Evolutionary conservation across 2,888 invertebrate species (phyloP), one percentile per base, ranked within the genome.

Genomic region (Eutolmus rufibarbis): DNA sequence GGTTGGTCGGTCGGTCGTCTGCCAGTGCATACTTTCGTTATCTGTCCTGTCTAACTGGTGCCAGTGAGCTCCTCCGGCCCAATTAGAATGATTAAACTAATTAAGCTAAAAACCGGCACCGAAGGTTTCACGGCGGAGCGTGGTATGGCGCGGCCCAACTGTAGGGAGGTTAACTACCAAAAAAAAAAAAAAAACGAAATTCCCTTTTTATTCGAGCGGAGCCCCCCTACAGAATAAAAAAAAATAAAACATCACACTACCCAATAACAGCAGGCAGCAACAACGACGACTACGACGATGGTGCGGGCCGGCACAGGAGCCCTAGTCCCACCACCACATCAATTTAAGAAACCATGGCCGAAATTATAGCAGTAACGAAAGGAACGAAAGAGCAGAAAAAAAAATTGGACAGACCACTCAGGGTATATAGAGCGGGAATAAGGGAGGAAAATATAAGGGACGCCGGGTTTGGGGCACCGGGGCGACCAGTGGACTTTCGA

Each of bases 51-150:
- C 66, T 66, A 37, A 40, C 74, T 74, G 85, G 74, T 74, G 85
- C 74, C 74, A 85, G 40, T 46, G 37, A 66, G 66, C 66, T 66
- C 66, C 66, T 66, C 28, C 74, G 46, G 46, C 81, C 82, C 82
- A 87, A 87, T 87, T 87, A 87, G 87, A 87, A 87, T 87, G 87
- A 87, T 87, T 87, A 82, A 82, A 87, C 87, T 87, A 87, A 87
- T 87, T 87, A 82, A 87, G 87, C 87, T 87, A 74, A 87, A 87
- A 87, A 81, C 87, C 87, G 81, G 87, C 87, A 87, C 66, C 82
- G 66, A 57, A 78, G 74, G 77, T 51, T 78, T 56, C 79, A 37
- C 43, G 23, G 66, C 40, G 19, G 5, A 34, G 34, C 19, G 66
- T 14, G 74, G 37, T 28, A 79, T 78, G 46, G 81, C 34, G 79